Base-by-base conservation (phyloP, 2,113 vertebrate species). In the Machaerirhynchus nigripectus region DNA sequence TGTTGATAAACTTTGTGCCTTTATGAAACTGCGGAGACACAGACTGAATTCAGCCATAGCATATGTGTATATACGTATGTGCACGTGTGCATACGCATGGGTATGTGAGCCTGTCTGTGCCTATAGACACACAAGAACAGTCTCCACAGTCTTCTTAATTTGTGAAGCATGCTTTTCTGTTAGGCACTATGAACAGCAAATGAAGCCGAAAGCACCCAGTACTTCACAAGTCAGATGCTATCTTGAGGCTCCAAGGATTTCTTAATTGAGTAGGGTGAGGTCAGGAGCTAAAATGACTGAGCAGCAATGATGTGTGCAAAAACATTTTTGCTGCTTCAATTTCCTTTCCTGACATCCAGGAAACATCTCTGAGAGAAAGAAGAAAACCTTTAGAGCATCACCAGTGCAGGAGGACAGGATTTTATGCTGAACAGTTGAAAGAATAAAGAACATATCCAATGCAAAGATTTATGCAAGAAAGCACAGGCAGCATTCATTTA, bases 221-320 rank as follows among this genome's bases (percentile, higher is more conserved):
- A 53, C 59, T 90, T 74, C 2, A 0, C 39, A 77, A 93, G 76
- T 90, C 79, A 88, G 83, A 77, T 88, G 75, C n/a, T 92, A 23
- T 86, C 67, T 90, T 70, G 79, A 77, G 46, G 63, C 67, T 93
- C 78, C 63, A 92, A 94, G 85, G 67, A 73, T 91, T 96, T 95
- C 70, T 95, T 94, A 96, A 92, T 90, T 93, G 92, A 87, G 81
- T 35, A 68, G 44, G 49, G 61, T 87, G 85, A 95, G 78, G 78
- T 93, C 84, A 94, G 65, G 52, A 91, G 49, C 52, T 84, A 68
- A 87, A 96, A 95, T 76, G 56, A 77, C 31, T 92, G 84, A 93
- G 63, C 53, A 83, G 74, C 69, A 91, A 91, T 63, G 69, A 87
- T 88, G 53, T 61, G 70, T 88, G 47, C 55, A 91, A 65, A 92